Conservation (phyloP, 1,140 invertebrate species). For the Copidosoma floridanum region DNA sequence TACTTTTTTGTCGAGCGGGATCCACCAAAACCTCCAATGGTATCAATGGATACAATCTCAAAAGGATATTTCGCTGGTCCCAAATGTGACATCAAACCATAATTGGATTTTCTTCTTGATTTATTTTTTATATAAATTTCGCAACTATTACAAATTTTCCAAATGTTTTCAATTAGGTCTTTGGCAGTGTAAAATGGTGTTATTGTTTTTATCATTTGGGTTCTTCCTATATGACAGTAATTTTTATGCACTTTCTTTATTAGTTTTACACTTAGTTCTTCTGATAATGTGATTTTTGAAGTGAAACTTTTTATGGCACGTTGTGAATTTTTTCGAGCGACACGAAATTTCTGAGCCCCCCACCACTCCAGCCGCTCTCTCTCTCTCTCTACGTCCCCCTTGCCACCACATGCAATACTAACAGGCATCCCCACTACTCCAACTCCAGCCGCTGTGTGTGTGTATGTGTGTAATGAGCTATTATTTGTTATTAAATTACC, state of each 20-base stretch:
- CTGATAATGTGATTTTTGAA: conserved; percentile 30
- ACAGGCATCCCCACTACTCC: conserved; percentile 17
- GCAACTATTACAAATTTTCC: conserved; percentile 15
- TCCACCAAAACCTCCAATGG: conserved; percentile 39
- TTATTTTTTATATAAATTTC: conserved; percentile 28
- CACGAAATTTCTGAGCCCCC: too few species aligned
- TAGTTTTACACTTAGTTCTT: conserved; percentile 29
- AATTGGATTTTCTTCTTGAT: conserved; percentile 17
- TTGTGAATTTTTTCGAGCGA: too few species aligned
- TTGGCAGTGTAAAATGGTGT: conserved; percentile 15
- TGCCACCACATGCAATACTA: too few species aligned
- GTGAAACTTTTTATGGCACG: too few species aligned
- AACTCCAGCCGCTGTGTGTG: too few species aligned
- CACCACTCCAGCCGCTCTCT: too few species aligned
- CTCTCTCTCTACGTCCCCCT: too few species aligned
- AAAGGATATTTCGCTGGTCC: conserved; percentile 30
- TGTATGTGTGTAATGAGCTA: too few species aligned
- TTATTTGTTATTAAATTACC: too few species aligned
- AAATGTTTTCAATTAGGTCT: conserved; percentile 17
- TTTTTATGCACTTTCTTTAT: conserved; percentile 30
- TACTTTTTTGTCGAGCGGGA: conserved; percentile 33
- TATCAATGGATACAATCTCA: conserved; percentile 48
- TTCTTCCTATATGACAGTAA: conserved; percentile 26
- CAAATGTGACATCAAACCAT: conserved; percentile 31
- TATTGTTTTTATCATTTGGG: conserved; percentile 24